These are phyloP conservation scores for Drosophila eugracilis DNA, from an alignment of 1,140 invertebrate species.

Conservation along the genomic window DNA sequence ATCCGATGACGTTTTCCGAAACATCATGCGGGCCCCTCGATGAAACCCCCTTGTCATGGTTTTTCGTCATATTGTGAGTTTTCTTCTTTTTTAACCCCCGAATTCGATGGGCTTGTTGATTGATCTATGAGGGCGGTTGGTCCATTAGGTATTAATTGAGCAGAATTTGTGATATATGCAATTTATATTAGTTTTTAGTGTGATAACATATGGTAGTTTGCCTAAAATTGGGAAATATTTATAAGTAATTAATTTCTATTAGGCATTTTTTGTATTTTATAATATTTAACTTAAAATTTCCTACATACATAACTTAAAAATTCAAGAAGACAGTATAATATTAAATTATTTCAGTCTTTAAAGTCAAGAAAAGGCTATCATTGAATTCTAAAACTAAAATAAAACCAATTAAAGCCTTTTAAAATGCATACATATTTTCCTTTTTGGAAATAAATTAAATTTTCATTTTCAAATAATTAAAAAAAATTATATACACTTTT, in stretches of 20 bases:
- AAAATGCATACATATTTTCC: too few species aligned
- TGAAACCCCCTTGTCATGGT: conserved; percentile 23
- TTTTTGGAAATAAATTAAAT: too few species aligned
- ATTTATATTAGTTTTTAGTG: conserved; percentile 8
- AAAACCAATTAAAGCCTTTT: too few species aligned
- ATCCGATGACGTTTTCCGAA: conserved; percentile 53
- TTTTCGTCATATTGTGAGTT: conserved; percentile 52
- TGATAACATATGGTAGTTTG: neutral
- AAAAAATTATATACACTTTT: too few species aligned
- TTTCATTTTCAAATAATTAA: too few species aligned
- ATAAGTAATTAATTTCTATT: neutral
- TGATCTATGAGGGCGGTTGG: conserved; percentile 53
- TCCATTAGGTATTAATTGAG: conserved; percentile 15
- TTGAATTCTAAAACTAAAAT: too few species aligned
- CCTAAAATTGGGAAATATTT: neutral
- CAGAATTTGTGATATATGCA: conserved; percentile 26
- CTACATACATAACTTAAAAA: too few species aligned
- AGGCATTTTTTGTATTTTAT: neutral
- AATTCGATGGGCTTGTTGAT: conserved; percentile 39
- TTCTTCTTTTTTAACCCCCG: conserved; percentile 6
- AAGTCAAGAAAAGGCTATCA: too few species aligned
- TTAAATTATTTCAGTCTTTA: too few species aligned
- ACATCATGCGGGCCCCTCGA: conserved; percentile 52
- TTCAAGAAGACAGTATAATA: too few species aligned
- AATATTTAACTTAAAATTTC: too few species aligned